Percentiles rank a stretch among this genome's conserved stretches.
Evolutionary conservation across 2,888 invertebrate genomes (phyloP).

Genomic region (Mantis religiosa): DNA sequence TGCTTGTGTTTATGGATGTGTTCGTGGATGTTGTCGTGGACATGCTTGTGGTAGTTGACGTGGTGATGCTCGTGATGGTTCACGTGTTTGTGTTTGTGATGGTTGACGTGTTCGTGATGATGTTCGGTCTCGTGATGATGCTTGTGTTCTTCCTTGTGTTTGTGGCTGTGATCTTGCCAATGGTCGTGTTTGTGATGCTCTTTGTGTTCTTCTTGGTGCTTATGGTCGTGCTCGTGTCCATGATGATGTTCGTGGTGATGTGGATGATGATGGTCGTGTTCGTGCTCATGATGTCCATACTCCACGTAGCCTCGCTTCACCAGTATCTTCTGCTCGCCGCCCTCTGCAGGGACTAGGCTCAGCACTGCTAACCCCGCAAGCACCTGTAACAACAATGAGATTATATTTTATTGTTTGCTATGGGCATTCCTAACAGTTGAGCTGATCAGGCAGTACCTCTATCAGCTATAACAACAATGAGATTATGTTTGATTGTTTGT

Average conservation of each 20-base stretch:
- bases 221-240: not conserved
- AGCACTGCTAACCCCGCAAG: not conserved
- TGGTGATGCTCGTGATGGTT: not conserved
- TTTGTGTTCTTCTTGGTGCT: not conserved
- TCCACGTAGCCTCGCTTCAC: not conserved
- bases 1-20: not conserved
- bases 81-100: not conserved
- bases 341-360: not conserved
- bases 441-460: too few relatives aligned
- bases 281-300: not conserved
- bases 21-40: not conserved
- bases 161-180: not conserved
- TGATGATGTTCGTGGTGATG: not conserved
- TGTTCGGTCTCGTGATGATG: not conserved
- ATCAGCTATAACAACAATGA: too few relatives aligned
- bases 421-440: too few relatives aligned
- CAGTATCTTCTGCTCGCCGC: not conserved
- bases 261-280: not conserved
- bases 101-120: not conserved
- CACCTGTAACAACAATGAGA: not conserved
- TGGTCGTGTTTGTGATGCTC: not conserved
- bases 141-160: not conserved
- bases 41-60: not conserved
- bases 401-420: too few relatives aligned
- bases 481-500: too few relatives aligned